Conservation (phyloP, 2,797 vertebrate genomes). For the Denticeps clupeoides region DNA sequence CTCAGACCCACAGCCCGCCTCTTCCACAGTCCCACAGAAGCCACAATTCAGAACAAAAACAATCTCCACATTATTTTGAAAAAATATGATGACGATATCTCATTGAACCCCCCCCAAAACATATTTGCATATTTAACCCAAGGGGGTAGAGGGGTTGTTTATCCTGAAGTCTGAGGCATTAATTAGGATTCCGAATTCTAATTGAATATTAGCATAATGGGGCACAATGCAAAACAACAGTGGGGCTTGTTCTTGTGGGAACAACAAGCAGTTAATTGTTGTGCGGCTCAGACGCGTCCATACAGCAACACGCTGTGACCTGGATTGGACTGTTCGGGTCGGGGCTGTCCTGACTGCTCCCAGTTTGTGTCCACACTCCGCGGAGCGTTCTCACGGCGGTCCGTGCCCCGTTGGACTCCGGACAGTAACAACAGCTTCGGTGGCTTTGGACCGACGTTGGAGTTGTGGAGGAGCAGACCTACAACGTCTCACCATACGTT, state of each 20-base stretch:
- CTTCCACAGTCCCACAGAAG: constrained; percentile 11
- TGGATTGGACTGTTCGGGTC: constrained; percentile 12
- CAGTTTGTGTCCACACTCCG: not conserved
- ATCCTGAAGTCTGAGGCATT: constrained; percentile 31
- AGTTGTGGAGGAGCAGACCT: no score
- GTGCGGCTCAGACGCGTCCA: not conserved
- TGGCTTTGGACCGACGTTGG: no score
- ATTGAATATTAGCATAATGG: constrained; percentile 36
- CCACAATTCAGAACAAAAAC: constrained; percentile 12
- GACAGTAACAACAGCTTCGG: no score
- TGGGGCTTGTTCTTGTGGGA: constrained; percentile 17
- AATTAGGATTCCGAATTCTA: constrained; percentile 33
- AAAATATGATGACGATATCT: constrained; percentile 28
- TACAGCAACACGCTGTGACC: constrained; percentile 19
- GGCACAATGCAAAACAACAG: constrained; percentile 23
- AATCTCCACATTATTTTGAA: constrained; percentile 24
- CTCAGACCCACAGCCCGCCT: not conserved
- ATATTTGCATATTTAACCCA: constrained; percentile 33
- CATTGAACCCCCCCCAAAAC: constrained; percentile 17
- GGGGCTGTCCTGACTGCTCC: not conserved
- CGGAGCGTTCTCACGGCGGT: constrained; percentile 5
- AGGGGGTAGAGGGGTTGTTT: constrained; percentile 30
- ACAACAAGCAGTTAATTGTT: constrained; percentile 37
- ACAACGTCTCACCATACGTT: no score
- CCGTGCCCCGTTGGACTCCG: constrained; percentile 13